Evolutionary conservation across 2,113 vertebrate genomes (phyloP).

Genomic region (Siniperca chuatsi): DNA sequence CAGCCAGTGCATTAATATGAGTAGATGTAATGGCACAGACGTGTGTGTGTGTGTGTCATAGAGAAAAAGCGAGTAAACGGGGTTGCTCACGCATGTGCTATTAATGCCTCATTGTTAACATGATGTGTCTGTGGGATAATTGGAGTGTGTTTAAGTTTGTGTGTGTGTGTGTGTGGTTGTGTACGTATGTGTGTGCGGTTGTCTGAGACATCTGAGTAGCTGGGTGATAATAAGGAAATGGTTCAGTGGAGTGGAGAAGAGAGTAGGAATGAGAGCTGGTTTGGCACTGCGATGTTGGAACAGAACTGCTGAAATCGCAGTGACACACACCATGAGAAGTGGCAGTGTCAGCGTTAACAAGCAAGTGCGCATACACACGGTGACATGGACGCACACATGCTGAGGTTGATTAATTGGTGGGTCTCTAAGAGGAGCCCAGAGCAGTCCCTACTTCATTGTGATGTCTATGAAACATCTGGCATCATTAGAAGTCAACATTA

Average conservation of each 20-base stretch:
- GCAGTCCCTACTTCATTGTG: slow-evolving; percentile 28
- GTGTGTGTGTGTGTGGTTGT: slow-evolving; percentile 18
- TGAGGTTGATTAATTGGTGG: slow-evolving; percentile 49
- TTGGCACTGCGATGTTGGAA: slow-evolving; percentile 31
- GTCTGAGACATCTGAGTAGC: slow-evolving; percentile 36
- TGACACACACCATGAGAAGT: slow-evolving; percentile 47
- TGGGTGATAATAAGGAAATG: slow-evolving; percentile 57
- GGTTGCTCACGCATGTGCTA: slow-evolving; percentile 40
- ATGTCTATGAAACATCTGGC: slow-evolving; percentile 55
- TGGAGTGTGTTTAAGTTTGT: slow-evolving; percentile 34
- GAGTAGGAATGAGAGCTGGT: slow-evolving; percentile 44
- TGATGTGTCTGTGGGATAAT: slow-evolving; percentile 56
- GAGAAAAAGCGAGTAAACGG: background rate
- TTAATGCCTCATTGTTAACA: slow-evolving; percentile 63
- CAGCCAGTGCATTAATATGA: slow-evolving; percentile 40
- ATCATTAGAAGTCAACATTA: slow-evolving; percentile 54
- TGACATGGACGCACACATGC: slow-evolving; percentile 4
- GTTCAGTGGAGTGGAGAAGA: slow-evolving; percentile 57
- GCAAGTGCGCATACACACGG: background rate
- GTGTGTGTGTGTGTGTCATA: slow-evolving; percentile 7
- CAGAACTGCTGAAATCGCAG: slow-evolving; percentile 49
- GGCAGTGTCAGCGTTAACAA: slow-evolving; percentile 43
- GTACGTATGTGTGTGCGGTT: background rate
- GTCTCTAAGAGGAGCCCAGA: slow-evolving; percentile 39
- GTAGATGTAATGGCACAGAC: slow-evolving; percentile 29